Percentiles rank a stretch among this genome's conserved stretches.
These are phyloP conservation scores for Plebejus anna DNA, from an alignment of 2,888 invertebrate species.

Conservation along the genomic window DNA sequence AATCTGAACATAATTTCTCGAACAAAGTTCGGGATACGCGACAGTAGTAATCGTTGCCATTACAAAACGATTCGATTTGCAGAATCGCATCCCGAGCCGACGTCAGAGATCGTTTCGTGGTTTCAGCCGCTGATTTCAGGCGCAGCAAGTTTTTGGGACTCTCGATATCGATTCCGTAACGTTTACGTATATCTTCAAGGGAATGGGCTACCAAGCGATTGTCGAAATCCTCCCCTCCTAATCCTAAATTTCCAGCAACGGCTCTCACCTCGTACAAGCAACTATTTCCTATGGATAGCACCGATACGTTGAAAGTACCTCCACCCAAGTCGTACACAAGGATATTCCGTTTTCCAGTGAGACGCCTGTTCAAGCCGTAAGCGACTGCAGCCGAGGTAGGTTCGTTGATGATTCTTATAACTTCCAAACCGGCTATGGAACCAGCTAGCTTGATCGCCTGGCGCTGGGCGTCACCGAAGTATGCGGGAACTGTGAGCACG, in stretches of 20 bases:
- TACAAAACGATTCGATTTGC: conserved; percentile 50
- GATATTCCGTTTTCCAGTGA: conserved; percentile 49
- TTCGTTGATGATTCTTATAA: conserved; percentile 59
- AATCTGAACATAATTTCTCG: conserved; percentile 62
- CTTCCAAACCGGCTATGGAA: conserved; percentile 56
- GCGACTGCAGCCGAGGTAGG: conserved; percentile 63
- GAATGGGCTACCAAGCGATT: conserved; percentile 58
- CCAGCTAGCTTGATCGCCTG: conserved; percentile 58
- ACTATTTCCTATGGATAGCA: conserved; percentile 50
- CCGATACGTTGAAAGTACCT: conserved; percentile 61
- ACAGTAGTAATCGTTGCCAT: conserved; percentile 54
- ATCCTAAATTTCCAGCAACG: conserved; percentile 52
- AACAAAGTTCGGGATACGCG: conserved; percentile 52
- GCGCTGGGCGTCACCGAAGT: conserved; percentile 60
- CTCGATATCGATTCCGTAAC: conserved; percentile 47
- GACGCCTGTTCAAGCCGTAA: conserved; percentile 51
- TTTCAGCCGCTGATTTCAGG: conserved; percentile 56
- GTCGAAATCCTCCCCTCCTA: conserved; percentile 68
- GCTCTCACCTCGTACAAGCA: conserved; percentile 57
- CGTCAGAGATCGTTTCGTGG: conserved; percentile 52
- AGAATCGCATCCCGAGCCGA: conserved; percentile 51
- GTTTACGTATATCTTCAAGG: conserved; percentile 56
- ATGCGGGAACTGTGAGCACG: conserved; percentile 64
- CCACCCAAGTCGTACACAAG: conserved; percentile 64
- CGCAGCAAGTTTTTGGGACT: conserved; percentile 47